phyloP scores from a whole-genome alignment of 2,113 vertebrate species.

The Zosterops borbonicus region DNA sequence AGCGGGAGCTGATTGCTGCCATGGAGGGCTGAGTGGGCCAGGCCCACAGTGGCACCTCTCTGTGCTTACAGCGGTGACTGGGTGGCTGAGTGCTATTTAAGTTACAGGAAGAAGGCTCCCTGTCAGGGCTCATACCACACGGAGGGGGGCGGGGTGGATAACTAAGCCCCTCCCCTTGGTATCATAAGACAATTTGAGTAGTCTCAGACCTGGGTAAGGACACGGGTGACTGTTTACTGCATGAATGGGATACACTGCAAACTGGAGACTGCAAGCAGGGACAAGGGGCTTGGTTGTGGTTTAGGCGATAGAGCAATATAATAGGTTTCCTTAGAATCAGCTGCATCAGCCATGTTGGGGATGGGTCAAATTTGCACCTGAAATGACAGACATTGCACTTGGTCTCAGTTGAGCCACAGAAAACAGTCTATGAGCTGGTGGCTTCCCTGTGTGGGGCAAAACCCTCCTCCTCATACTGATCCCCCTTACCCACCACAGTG shows the following conservation, averaged over 20 bases:
- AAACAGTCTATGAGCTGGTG: background rate
- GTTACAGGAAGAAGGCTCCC: background rate
- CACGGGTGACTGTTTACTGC: accelerated
- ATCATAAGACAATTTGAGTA: background rate
- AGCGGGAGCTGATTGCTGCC: background rate
- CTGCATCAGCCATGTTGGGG: background rate
- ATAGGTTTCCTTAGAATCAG: background rate
- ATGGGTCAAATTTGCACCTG: background rate
- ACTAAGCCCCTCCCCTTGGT: background rate
- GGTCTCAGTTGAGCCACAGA: background rate
- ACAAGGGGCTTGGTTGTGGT: background rate
- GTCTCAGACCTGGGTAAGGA: too few species aligned
- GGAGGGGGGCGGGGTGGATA: background rate
- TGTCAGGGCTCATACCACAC: background rate
- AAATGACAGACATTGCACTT: background rate
- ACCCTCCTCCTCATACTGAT: background rate
- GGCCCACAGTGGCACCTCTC: background rate
- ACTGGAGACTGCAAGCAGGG: too few species aligned
- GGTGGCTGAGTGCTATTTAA: background rate
- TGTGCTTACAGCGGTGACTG: background rate
- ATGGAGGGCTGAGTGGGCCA: background rate
- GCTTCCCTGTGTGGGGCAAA: background rate
- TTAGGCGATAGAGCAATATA: background rate
- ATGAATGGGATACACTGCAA: background rate
- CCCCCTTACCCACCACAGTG: background rate